These are phyloP conservation scores for Timandra comae DNA, from an alignment of 2,888 invertebrate genomes.

Conservation along the genomic window DNA sequence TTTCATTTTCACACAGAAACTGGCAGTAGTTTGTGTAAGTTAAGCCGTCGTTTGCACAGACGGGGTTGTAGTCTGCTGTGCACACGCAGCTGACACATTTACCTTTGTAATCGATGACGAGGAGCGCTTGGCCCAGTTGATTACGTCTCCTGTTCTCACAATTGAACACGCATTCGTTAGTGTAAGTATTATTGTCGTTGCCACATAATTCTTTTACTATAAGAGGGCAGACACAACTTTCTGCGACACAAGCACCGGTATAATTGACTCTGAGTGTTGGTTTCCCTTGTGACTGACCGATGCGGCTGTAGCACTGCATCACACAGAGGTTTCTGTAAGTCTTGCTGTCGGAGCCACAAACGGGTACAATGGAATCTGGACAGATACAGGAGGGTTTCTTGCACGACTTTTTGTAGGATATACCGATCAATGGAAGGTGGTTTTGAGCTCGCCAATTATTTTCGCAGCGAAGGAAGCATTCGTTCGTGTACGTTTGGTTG, in stretches of 20 bases:
- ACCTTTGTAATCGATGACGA: conserved; percentile 22
- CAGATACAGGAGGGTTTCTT: conserved; percentile 16
- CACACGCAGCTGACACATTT: conserved; percentile 30
- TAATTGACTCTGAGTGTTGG: conserved; percentile 14
- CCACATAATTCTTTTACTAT: conserved; percentile 25
- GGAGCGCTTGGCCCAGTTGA: conserved; percentile 14
- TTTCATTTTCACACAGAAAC: conserved; percentile 27
- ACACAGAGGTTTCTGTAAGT: conserved; percentile 37
- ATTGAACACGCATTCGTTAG: conserved; percentile 27
- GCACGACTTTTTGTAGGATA: conserved; percentile 17
- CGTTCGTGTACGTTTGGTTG: conserved; percentile 79
- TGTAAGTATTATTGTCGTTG: conserved; percentile 31
- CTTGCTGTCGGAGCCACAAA: conserved; percentile 35
- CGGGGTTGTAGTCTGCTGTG: conserved; percentile 20
- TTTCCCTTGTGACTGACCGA: conserved; percentile 8
- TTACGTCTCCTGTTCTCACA: conserved; percentile 29
- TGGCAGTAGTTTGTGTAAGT: conserved; percentile 32
- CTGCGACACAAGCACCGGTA: conserved; percentile 24
- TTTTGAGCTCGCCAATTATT: conserved; percentile 10
- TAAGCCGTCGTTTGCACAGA: conserved; percentile 32
- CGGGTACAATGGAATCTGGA: conserved; percentile 20
- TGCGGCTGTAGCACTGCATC: conserved; percentile 26
- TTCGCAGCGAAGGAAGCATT: conserved; percentile 77
- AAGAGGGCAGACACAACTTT: conserved; percentile 15
- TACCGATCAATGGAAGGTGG: conserved; percentile 4